phyloP scores from a whole-genome alignment of 2,797 vertebrate species.

The Coregonus ussuriensis region DNA sequence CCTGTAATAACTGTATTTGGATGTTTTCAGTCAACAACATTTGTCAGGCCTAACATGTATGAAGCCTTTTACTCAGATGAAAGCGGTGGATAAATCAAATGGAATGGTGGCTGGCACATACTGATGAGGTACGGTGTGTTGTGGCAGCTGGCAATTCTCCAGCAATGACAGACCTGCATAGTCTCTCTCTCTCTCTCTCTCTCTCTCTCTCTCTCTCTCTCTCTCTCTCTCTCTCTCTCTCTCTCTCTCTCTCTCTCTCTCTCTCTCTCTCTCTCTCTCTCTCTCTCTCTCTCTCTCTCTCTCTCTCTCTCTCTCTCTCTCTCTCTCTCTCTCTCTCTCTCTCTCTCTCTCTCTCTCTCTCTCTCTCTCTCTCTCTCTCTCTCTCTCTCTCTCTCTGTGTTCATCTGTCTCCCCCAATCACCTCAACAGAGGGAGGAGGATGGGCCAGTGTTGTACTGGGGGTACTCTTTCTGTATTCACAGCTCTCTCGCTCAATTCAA shows the following conservation, averaged over 20 bases:
- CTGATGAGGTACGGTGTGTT: slow-evolving; percentile 11
- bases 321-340: no score
- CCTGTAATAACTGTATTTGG: slow-evolving; percentile 18
- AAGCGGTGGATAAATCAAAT: slow-evolving; percentile 33
- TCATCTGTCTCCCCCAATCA: slow-evolving; percentile 4
- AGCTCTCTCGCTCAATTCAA: background rate
- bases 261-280: no score
- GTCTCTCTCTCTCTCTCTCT: background rate
- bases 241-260: no score
- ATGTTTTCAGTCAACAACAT: slow-evolving; percentile 16
- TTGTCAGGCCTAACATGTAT: slow-evolving; percentile 22
- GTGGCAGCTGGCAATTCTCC: slow-evolving; percentile 28
- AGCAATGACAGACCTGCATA: background rate
- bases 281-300: no score
- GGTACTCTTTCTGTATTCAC: no score
- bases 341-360: no score
- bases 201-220: no score
- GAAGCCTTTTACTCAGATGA: slow-evolving; percentile 51
- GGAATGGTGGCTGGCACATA: slow-evolving; percentile 19
- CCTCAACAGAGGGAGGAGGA: background rate
- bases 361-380: no score
- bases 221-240: no score
- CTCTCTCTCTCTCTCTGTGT: background rate
- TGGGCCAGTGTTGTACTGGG: slow-evolving; percentile 10
- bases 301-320: no score